Percentiles rank a stretch among this genome's conserved stretches.
Evolutionary conservation across 2,888 invertebrate species (phyloP).

Genomic region (Acronicta alni): DNA sequence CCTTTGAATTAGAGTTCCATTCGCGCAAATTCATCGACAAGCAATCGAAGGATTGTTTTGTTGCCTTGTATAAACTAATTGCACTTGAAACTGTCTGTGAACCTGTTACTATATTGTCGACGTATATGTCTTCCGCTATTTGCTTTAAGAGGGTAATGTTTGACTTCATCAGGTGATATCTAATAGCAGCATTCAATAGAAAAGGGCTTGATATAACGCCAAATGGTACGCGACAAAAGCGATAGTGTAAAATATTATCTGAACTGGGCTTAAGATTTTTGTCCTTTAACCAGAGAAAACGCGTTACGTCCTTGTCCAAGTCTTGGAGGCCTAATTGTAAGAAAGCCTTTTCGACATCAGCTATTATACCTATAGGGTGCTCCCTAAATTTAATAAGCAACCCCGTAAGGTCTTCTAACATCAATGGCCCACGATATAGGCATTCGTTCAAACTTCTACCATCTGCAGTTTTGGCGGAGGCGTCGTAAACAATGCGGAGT

Average conservation of each 20-base stretch:
- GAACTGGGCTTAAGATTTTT: neutral
- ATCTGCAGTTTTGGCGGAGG: constrained; percentile 1
- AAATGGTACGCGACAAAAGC: neutral
- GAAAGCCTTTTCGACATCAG: neutral
- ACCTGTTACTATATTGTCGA: neutral
- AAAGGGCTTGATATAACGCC: constrained; percentile 1
- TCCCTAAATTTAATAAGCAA: constrained; percentile 9
- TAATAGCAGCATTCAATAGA: neutral
- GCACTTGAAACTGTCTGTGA: neutral
- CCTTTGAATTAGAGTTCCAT: constrained; percentile 2
- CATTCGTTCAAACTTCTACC: constrained; percentile 7
- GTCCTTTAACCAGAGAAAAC: neutral
- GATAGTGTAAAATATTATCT: neutral
- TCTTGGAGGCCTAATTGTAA: neutral
- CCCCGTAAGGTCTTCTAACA: constrained; percentile 4
- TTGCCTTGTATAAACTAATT: neutral
- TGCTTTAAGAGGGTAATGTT: neutral
- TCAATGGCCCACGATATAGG: neutral
- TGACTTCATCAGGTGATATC: neutral
- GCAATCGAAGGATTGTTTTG: neutral
- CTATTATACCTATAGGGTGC: constrained; percentile 3
- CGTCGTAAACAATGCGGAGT: neutral
- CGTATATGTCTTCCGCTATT: neutral
- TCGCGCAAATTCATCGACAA: neutral
- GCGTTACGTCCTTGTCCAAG: too few relatives aligned